Base-by-base conservation (phyloP, 1,140 invertebrate species). In the Zaprionus tsacasi region DNA sequence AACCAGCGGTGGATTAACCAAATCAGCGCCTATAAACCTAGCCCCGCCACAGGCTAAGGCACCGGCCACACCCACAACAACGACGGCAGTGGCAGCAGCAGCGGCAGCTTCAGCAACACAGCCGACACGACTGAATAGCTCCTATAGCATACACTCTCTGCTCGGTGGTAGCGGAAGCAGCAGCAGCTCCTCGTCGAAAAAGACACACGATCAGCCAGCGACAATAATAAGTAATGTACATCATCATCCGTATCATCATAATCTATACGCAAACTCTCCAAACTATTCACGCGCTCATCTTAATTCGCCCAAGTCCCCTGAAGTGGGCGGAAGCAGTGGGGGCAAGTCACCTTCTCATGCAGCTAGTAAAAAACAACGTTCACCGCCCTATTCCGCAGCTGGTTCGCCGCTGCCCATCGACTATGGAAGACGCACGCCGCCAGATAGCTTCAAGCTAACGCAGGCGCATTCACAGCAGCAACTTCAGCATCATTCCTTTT, bases 131-230 rank as follows among this genome's bases (percentile, higher is more conserved):
- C 75, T 92, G 36, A 92, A 92, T 65, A 95, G 95, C 83, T 96
- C 95, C 74, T 96, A 96, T 92, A 96, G 96, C 93, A 96, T 96
- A 92, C 96, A 96, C 73, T 96, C 96, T 72, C 93, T 96, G 81
- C 92, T 96, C 65, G 95, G 95, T 45, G 93, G 94, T 38, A 93
- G 93, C 63, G 93, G 93, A 17, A 73, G 78, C 65, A 63, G 76
- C 65, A 63, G 76, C 25, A 66, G 60, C 5, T 73, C 73, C n/a
- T 70, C 76, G 2, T 71, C 70, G 5, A 82, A 83, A 33, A 89
- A 80, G 63, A 60, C 43, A 35, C 54, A 57, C 27, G 86, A 89
- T 45, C 79, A 86, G 35, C 83, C 81, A 36, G 81, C 83, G 17
- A 82, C 75, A 45, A 92, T 88, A 35, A 91, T 86, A 43, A 91